These are phyloP conservation scores for Mormoops blainvillei DNA, from an alignment of 2,113 vertebrate species.

Conservation along the genomic window DNA sequence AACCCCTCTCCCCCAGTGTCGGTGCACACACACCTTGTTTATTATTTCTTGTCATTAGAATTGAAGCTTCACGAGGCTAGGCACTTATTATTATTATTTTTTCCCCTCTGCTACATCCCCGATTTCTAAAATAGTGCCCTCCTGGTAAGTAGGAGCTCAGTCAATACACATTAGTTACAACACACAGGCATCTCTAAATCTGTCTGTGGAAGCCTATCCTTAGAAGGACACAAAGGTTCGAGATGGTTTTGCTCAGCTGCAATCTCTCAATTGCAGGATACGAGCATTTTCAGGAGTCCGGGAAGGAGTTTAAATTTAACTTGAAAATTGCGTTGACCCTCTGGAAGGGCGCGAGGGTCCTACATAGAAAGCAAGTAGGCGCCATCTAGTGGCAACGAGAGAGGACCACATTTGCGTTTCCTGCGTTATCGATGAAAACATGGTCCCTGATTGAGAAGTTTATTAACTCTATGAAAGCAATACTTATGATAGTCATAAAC, in stretches of 20 bases:
- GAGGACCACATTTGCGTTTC: background rate
- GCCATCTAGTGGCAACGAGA: slow-evolving; percentile 63
- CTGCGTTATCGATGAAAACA: background rate
- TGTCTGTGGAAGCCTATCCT: background rate
- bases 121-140: background rate
- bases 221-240: background rate
- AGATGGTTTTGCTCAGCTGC: background rate
- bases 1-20: accelerated
- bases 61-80: background rate
- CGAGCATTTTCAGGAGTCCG: background rate
- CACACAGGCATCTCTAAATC: background rate
- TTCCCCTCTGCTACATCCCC: no score
- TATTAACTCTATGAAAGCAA: background rate
- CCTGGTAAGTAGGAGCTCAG: background rate
- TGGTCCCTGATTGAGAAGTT: background rate
- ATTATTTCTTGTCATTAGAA: background rate
- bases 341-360: background rate
- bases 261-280: background rate
- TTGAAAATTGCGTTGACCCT: background rate
- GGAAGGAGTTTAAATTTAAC: background rate
- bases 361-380: background rate
- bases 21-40: background rate
- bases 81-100: background rate
- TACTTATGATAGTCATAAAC: background rate
- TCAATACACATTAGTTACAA: background rate